Conservation (phyloP, 2,113 vertebrate genomes). For the Pleuronectes platessa region DNA sequence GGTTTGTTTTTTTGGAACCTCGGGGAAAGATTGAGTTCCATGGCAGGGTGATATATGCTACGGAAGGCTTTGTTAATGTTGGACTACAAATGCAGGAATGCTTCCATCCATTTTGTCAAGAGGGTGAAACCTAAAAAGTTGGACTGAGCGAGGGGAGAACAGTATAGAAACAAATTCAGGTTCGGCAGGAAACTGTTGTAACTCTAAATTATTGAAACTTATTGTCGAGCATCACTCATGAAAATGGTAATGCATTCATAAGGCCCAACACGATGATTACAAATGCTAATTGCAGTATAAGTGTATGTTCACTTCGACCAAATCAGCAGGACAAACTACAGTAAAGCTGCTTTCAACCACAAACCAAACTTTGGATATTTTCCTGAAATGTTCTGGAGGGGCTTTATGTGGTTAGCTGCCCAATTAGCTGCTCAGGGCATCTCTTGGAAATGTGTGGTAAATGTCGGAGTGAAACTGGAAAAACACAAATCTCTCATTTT, state of each 20-base stretch:
- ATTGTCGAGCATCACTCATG: neutral
- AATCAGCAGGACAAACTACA: no score
- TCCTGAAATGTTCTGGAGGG: no score
- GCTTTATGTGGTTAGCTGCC: no score
- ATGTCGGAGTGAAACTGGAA: no score
- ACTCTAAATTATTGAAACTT: neutral
- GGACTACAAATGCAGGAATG: slow-evolving; percentile 56
- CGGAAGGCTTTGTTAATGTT: slow-evolving; percentile 72
- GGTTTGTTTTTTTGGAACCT: slow-evolving; percentile 76
- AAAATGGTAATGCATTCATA: neutral
- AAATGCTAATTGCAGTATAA: no score
- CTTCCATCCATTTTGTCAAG: slow-evolving; percentile 51
- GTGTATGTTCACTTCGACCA: no score
- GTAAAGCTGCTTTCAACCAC: no score
- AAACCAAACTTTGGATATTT: no score
- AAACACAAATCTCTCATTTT: no score
- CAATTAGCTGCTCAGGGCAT: no score
- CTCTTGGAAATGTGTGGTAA: no score
- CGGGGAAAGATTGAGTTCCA: slow-evolving; percentile 73
- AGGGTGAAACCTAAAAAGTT: slow-evolving; percentile 32
- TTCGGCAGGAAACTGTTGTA: slow-evolving; percentile 22
- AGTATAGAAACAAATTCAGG: slow-evolving; percentile 25
- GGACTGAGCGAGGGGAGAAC: slow-evolving; percentile 27
- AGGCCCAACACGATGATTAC: no score
- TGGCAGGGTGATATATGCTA: slow-evolving; percentile 66